These are phyloP conservation scores for Glomeris maerens DNA, from an alignment of 1,140 invertebrate species.

Conservation along the genomic window DNA sequence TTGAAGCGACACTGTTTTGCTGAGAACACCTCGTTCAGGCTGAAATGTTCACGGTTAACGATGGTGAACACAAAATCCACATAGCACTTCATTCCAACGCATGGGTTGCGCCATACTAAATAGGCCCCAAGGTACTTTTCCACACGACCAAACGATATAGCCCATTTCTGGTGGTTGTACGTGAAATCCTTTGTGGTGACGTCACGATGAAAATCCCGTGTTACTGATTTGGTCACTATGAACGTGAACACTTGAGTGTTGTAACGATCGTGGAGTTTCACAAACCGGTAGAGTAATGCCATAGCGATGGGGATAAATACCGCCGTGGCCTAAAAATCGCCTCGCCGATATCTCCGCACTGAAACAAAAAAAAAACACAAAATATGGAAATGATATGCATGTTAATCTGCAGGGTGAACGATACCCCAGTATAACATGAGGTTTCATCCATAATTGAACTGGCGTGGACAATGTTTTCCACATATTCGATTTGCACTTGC, in stretches of 20 bases:
- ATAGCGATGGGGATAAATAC: too few species aligned
- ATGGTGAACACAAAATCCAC: constrained; percentile 73
- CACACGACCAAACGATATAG: constrained; percentile 63
- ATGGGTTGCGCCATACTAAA: constrained; percentile 58
- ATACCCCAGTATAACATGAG: too few species aligned
- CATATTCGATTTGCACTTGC: too few species aligned
- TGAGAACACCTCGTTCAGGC: constrained; percentile 64
- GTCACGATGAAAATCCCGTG: constrained; percentile 60
- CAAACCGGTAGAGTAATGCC: constrained; percentile 70
- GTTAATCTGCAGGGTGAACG: too few species aligned
- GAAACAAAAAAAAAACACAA: too few species aligned
- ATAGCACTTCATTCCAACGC: constrained; percentile 55
- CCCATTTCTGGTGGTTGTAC: constrained; percentile 73
- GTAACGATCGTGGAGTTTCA: constrained; percentile 63
- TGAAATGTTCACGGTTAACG: constrained; percentile 71
- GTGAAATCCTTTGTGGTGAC: constrained; percentile 70
- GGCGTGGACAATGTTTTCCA: too few species aligned
- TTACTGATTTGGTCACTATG: constrained; percentile 62
- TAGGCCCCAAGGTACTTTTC: constrained; percentile 68
- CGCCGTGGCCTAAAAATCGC: too few species aligned
- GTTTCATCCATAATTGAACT: too few species aligned
- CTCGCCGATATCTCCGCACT: too few species aligned
- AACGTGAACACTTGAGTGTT: constrained; percentile 74
- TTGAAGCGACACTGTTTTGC: constrained; percentile 65
- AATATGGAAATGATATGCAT: too few species aligned